Base-by-base conservation (phyloP, 2,797 vertebrate species). In the Lutjanus argentimaculatus region DNA sequence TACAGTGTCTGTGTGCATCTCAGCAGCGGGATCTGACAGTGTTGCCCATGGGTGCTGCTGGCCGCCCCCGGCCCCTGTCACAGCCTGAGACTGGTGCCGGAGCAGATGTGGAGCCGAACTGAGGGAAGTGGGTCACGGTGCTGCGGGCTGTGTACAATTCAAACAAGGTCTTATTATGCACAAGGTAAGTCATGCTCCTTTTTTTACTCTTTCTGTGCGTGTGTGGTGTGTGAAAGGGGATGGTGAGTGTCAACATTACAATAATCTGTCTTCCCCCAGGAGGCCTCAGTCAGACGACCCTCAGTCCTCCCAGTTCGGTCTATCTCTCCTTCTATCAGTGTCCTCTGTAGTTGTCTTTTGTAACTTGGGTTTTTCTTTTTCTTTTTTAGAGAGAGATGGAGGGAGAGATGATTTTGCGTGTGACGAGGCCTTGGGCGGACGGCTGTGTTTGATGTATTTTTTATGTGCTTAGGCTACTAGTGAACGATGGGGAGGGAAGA, bases 361-460 rank as follows among this genome's bases (percentile, higher is more conserved):
- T 92, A 85, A 85, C 93, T 93, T 89, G 68, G 57, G 4, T 57
- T 81, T 80, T 79, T 77, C 49, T 66, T 71, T 57, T 65, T 75
- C 51, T 77, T 80, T 67, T 77, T 77, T 51, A n/a, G 8, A 17
- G 57, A 70, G 36, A 87, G 89, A 86, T 85, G 75, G 88, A 90
- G 72, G 72, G 80, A 88, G 88, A 88, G 94, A 93, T 90, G 93
- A 88, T 93, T 89, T 84, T 93, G 90, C 90, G 92, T 96, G 95
- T 96, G 95, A 96, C 85, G 83, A 80, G 87, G 91, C 95, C 93
- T 87, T 79, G 74, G 94, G 95, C 94, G 2, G 70, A 55, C 82
- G 71, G 65, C 83, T 76, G 75, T 90, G 93, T 96, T 95, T 96
- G 96, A 96, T 96, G 94, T 95, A 96, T 96, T 96, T 95, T 96